These are phyloP conservation scores for Dione juno DNA, from an alignment of 2,888 invertebrate genomes.

Conservation along the genomic window DNA sequence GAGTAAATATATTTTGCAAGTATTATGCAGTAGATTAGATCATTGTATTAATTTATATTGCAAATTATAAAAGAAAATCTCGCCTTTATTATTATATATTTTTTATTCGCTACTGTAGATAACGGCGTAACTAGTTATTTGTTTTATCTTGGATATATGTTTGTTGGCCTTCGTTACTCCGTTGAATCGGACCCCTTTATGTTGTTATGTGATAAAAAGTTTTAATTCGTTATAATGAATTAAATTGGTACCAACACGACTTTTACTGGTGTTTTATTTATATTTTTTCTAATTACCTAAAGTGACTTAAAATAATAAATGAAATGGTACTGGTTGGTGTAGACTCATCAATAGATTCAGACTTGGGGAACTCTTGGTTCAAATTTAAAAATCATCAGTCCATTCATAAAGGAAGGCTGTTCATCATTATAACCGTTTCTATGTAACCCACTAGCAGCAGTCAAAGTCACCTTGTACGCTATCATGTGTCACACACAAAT, in stretches of 20 bases:
- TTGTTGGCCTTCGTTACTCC: constrained; percentile 60
- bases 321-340: too few species aligned
- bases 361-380: too few species aligned
- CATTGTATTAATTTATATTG: constrained; percentile 54
- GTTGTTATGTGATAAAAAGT: constrained; percentile 71
- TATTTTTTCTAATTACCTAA: not conserved
- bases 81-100: constrained; percentile 46
- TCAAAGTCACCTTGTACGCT: too few species aligned
- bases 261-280: constrained; percentile 43
- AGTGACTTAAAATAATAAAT: too few species aligned
- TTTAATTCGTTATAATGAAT: constrained; percentile 60
- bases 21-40: constrained; percentile 59
- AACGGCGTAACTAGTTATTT: constrained; percentile 60
- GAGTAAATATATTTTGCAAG: constrained; percentile 65
- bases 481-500: too few species aligned
- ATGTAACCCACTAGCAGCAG: too few species aligned
- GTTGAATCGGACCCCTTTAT: constrained; percentile 61
- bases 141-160: constrained; percentile 62
- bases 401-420: too few species aligned
- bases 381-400: too few species aligned
- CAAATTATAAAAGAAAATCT: constrained; percentile 50
- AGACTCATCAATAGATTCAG: too few species aligned
- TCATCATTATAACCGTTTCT: too few species aligned
- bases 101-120: constrained; percentile 58
- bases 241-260: constrained; percentile 65